Conservation (phyloP, 2,888 invertebrate genomes). For the Ptilodon capucinus region DNA sequence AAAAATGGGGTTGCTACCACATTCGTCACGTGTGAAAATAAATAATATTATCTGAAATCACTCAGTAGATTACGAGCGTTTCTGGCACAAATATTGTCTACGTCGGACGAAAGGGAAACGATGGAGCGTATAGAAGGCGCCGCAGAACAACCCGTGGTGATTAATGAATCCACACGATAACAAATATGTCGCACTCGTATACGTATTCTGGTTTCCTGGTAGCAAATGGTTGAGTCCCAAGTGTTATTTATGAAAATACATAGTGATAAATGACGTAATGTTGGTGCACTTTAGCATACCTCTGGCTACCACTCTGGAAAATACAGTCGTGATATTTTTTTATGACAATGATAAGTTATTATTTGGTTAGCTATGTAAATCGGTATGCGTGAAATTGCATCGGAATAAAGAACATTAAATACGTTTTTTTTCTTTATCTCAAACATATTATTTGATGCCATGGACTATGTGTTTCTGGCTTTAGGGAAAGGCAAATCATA, state of each 20-base stretch:
- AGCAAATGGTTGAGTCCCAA: conserved; percentile 26
- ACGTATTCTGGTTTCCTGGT: conserved; percentile 32
- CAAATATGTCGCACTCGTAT: conserved; percentile 54
- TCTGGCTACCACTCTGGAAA: no score
- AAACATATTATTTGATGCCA: no score
- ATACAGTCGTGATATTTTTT: no score
- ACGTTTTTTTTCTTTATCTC: no score
- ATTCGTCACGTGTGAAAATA: conserved; percentile 26
- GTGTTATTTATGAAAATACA: conserved; percentile 23
- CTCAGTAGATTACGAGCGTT: conserved; percentile 54
- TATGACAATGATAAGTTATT: no score
- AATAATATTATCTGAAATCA: conserved; percentile 52
- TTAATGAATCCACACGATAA: conserved; percentile 64
- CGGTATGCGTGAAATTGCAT: no score
- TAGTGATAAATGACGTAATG: not conserved
- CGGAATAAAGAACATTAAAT: no score
- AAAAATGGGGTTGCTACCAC: not conserved
- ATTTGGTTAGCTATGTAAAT: no score
- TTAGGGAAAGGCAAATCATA: no score
- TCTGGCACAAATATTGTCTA: conserved; percentile 52
- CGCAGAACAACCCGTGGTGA: conserved; percentile 51
- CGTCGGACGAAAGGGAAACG: conserved; percentile 42
- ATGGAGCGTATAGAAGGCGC: conserved; percentile 34
- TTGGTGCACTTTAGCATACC: no score
- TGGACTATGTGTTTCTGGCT: no score